Percentiles rank a stretch among this genome's conserved stretches.
Conservation (phyloP, 23 tunicate species). For the Styela clava region DNA sequence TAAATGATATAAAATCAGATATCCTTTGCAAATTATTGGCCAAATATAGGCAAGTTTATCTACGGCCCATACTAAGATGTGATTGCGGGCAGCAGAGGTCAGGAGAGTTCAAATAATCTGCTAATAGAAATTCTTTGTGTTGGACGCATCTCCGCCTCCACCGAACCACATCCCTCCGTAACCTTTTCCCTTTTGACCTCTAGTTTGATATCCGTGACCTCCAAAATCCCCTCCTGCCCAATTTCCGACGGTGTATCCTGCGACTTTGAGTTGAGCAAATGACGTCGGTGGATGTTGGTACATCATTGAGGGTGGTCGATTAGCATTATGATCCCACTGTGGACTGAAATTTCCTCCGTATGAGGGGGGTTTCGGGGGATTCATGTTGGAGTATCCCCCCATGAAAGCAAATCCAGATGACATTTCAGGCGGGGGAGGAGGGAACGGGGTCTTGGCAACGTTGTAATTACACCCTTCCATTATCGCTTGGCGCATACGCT, state of each 20-base stretch:
- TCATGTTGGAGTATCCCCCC: conserved; percentile 9
- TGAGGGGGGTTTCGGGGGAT: background rate
- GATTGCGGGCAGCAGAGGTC: too few species aligned
- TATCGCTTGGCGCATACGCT: conserved; percentile 49
- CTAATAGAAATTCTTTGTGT: conserved; percentile 9
- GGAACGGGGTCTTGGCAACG: conserved; percentile 18
- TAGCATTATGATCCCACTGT: conserved; percentile 2
- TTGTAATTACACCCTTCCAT: conserved; percentile 33
- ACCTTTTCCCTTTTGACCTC: conserved; percentile 9
- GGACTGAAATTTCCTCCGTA: background rate
- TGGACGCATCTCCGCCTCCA: conserved; percentile 25
- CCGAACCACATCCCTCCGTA: conserved; percentile 34
- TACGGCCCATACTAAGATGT: too few species aligned
- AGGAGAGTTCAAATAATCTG: background rate
- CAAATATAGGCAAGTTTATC: too few species aligned
- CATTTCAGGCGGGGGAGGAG: conserved; percentile 14
- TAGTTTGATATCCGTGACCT: background rate
- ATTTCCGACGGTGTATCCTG: conserved; percentile 31
- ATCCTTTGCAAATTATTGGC: too few species aligned
- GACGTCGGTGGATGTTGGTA: conserved; percentile 12
- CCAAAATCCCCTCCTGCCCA: conserved; percentile 32
- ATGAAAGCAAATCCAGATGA: conserved; percentile 15
- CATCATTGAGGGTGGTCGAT: conserved; percentile 10
- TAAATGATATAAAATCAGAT: too few species aligned
- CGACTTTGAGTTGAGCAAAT: conserved; percentile 20